phyloP scores from a whole-genome alignment of 2,113 vertebrate species.

The Pimephales promelas region DNA sequence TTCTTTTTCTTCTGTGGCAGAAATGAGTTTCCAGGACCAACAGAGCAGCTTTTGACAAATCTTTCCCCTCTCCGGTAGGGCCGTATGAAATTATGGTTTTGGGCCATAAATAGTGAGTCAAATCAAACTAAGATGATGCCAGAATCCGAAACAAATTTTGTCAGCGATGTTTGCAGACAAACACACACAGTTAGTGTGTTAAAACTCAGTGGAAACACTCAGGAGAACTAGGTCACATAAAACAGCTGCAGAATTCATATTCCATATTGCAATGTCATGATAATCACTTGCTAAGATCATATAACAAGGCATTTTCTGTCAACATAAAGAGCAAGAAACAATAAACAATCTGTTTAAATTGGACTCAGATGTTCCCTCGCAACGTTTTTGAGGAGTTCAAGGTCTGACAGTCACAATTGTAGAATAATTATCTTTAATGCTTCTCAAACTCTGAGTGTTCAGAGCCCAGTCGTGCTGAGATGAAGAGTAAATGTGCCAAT shows the following conservation, averaged over 20 bases:
- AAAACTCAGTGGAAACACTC: neutral
- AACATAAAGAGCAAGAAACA: neutral
- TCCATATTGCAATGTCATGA: neutral
- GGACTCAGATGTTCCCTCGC: neutral
- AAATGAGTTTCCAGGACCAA: neutral
- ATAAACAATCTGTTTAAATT: neutral
- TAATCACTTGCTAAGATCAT: neutral
- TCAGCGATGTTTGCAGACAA: neutral
- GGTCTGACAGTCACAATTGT: neutral
- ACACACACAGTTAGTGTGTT: neutral
- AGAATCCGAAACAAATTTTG: neutral
- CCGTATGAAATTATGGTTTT: slow-evolving; percentile 7
- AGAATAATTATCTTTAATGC: neutral
- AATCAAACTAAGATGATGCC: slow-evolving; percentile 18
- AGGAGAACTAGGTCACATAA: slow-evolving; percentile 18
- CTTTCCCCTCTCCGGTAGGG: neutral
- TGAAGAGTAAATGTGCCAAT: neutral
- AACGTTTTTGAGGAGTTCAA: neutral
- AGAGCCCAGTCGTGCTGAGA: neutral
- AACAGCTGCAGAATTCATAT: neutral
- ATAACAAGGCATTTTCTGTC: neutral
- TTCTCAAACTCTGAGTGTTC: neutral
- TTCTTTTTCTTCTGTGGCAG: neutral
- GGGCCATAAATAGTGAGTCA: neutral
- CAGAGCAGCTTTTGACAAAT: neutral